Evolutionary conservation across 1,140 invertebrate genomes (phyloP).

Genomic region (Phocides pigmalion): DNA sequence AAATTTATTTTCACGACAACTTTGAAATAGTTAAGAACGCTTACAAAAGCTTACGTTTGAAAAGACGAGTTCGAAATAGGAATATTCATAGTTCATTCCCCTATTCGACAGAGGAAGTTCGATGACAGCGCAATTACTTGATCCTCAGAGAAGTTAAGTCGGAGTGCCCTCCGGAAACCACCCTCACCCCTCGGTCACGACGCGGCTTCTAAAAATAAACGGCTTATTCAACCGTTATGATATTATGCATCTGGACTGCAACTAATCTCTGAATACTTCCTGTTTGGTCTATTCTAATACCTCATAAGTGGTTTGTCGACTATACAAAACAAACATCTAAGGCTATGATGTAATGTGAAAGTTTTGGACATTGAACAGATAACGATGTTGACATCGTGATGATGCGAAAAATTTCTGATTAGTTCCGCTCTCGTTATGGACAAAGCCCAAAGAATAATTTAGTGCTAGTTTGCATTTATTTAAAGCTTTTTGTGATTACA

Average conservation of each 20-base stretch:
- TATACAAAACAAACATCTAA: slow-evolving; percentile 54
- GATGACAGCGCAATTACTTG: slow-evolving; percentile 49
- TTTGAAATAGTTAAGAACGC: no score
- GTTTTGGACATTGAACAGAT: slow-evolving; percentile 23
- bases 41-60: no score
- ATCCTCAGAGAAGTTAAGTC: slow-evolving; percentile 40
- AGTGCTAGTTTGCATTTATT: slow-evolving; percentile 30
- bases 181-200: slow-evolving; percentile 44
- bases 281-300: slow-evolving; percentile 38
- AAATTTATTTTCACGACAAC: no score
- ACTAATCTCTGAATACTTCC: slow-evolving; percentile 47
- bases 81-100: slow-evolving; percentile 17
- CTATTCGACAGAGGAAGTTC: slow-evolving; percentile 26
- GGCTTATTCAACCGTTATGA: slow-evolving; percentile 48
- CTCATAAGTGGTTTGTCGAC: slow-evolving; percentile 25
- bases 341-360: slow-evolving; percentile 26
- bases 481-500: slow-evolving; percentile 29
- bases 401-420: slow-evolving; percentile 21
- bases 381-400: slow-evolving; percentile 21
- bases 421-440: slow-evolving; percentile 32
- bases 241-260: slow-evolving; percentile 54
- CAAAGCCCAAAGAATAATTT: slow-evolving; percentile 26
- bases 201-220: slow-evolving; percentile 50
- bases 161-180: slow-evolving; percentile 33
- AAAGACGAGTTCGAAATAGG: background rate